Base-by-base conservation (phyloP, 2,113 vertebrate genomes). In the Epinephelus moara region DNA sequence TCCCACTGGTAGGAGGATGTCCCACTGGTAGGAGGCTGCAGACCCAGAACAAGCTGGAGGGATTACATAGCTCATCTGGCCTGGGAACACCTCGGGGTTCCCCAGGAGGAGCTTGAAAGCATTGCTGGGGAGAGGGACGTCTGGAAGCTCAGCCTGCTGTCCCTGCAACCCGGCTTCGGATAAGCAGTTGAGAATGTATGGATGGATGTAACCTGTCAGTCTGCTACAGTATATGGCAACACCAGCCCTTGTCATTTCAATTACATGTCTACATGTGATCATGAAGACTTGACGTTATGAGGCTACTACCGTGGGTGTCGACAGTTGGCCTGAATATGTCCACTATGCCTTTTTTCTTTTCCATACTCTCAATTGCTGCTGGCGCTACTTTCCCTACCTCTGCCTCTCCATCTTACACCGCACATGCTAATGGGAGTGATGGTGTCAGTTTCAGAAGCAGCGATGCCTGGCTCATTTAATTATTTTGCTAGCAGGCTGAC, bases 401-500 rank as follows among this genome's bases (percentile, higher is more conserved):
- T 49, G 33, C 47, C 17, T 40, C 60, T 75, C 57, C 17, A 23
- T 67, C 21, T 60, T 45, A 50, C 42, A 61, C 84, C 56, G 53
- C 59, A 57, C 55, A 7, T 18, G 14, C 17, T 77, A 74, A 79
- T 57, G 52, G 6, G 40, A 72, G 21, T 78, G 68, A 78, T 49
- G 27, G 56, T 37, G 81, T 77, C 62, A 15, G 14, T 72, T 88
- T 86, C 14, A 66, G 63, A n/a, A 14, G 40, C 76, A 55, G 23
- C 0, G 13, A 25, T 55, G 37, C 63, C 70, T 33, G 63, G 59
- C 75, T 90, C 21, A 75, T 86, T 69, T 27, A 61, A 86, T 87
- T 85, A 76, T 53, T 64, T 45, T 21, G 21, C 5, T 8, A 67
- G 68, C 71, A 75, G 63, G 14, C 66, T 15, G 21, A 67, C 1